Base-by-base conservation (phyloP, 2,888 invertebrate species). In the Lapara coniferarum region DNA sequence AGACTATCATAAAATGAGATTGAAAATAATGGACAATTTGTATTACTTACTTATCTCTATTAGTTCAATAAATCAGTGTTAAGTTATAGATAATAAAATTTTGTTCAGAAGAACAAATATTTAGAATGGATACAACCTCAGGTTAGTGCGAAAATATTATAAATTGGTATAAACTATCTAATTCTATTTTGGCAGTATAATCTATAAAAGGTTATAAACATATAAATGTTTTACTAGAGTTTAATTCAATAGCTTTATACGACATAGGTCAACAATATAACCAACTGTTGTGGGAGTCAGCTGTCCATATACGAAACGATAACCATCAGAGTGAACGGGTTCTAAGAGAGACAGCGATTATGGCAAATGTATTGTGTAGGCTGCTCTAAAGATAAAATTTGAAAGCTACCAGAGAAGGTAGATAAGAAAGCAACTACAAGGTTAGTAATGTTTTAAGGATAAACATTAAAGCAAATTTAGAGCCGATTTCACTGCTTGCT, bases 221-320 rank as follows among this genome's bases (percentile, higher is more conserved):
- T 16, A 16, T 63, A 63, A 19, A 63, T 46, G 46, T 13, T 10
- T 10, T 46, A 46, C 46, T 44, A 16, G 12, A 19, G 44, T 44
- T 59, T 59, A 59, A n/a, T 44, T 55, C 37, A 19, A 52, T 52
- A 6, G 37, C 52, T 51, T 5, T 53, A 44, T 10, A n/a, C 44
- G 44, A 10, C 59, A 16, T 8, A 59, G 59, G 59, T 59, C 46
- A 59, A 59, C 59, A 44, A 59, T 44, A 46, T 46, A n/a, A n/a
- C 10, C 10, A 46, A 13, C 16, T 16, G 12, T 12, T 44, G 59
- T 63, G 59, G 59, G 59, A n/a, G 59, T 46, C 46, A 16, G n/a
- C 46, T 46, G 7, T 12, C 59, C 59, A 16, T 63, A 63, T 63
- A 46, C 13, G 59, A 63, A 46, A 16, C 19, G 12, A 63, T 63